Evolutionary conservation across 2,888 invertebrate species (phyloP).

Genomic region (Phyllotreta cruciferae): DNA sequence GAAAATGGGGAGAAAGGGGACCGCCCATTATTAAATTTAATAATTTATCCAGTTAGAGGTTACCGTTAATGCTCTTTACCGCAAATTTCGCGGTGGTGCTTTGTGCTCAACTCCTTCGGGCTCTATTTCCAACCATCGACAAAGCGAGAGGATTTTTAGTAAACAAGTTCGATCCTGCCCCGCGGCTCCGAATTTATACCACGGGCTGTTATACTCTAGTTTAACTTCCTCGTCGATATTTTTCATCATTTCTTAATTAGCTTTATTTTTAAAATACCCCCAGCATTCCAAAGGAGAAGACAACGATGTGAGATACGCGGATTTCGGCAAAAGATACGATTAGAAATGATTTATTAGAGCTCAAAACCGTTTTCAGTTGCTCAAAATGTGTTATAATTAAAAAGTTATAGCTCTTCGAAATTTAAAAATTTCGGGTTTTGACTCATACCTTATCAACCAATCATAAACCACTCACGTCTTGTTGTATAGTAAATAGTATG

Average conservation of each 20-base stretch:
- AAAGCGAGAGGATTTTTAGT: slow-evolving; percentile 26
- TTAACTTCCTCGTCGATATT: background rate
- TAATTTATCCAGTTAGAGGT: slow-evolving; percentile 36
- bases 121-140: slow-evolving; percentile 20
- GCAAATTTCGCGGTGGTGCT: slow-evolving; percentile 32
- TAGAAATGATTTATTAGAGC: no score
- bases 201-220: background rate
- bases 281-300: no score
- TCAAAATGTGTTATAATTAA: no score
- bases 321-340: no score
- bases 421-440: no score
- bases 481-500: no score
- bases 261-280: no score
- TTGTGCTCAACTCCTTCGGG: slow-evolving; percentile 22
- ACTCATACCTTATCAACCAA: no score
- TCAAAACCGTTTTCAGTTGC: no score
- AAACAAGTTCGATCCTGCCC: slow-evolving; percentile 16
- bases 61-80: slow-evolving; percentile 35
- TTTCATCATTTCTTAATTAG: background rate
- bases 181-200: slow-evolving; percentile 10
- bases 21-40: slow-evolving; percentile 40
- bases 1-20: background rate
- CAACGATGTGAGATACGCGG: no score
- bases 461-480: no score
- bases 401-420: no score